phyloP scores from a whole-genome alignment of 2,797 vertebrate species.

The Pseudopleuronectes americanus region DNA sequence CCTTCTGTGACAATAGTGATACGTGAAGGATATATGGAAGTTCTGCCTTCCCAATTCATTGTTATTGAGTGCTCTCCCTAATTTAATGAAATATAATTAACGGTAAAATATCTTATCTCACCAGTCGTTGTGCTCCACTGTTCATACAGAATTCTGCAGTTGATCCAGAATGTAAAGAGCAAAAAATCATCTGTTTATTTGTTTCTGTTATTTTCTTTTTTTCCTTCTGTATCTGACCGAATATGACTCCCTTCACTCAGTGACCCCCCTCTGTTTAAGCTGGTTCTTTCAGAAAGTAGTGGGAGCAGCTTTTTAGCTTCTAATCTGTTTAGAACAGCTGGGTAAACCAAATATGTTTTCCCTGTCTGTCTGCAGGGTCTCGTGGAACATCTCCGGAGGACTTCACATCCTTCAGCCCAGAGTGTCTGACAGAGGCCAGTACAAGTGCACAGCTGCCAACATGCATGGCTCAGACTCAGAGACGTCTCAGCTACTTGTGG shows the following conservation, averaged over 20 bases:
- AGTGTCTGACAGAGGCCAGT: conserved; percentile 84
- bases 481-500: conserved; percentile 80
- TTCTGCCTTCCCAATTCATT: too few species aligned
- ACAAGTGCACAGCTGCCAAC: conserved; percentile 85
- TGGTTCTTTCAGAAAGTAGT: background rate
- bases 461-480: conserved; percentile 83
- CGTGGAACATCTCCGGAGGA: conserved; percentile 74
- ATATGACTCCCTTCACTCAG: background rate
- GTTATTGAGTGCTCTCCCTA: background rate
- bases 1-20: background rate
- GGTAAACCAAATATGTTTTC: background rate
- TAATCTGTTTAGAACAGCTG: background rate
- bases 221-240: background rate
- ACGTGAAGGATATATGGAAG: background rate
- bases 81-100: background rate
- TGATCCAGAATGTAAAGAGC: background rate
- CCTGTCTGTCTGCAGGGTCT: conserved; percentile 71
- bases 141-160: background rate
- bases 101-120: background rate
- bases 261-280: background rate
- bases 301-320: background rate
- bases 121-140: background rate
- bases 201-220: background rate
- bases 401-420: conserved; percentile 84
- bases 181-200: background rate